Conservation (phyloP, 2,797 vertebrate species). For the Aphelocoma californica region DNA sequence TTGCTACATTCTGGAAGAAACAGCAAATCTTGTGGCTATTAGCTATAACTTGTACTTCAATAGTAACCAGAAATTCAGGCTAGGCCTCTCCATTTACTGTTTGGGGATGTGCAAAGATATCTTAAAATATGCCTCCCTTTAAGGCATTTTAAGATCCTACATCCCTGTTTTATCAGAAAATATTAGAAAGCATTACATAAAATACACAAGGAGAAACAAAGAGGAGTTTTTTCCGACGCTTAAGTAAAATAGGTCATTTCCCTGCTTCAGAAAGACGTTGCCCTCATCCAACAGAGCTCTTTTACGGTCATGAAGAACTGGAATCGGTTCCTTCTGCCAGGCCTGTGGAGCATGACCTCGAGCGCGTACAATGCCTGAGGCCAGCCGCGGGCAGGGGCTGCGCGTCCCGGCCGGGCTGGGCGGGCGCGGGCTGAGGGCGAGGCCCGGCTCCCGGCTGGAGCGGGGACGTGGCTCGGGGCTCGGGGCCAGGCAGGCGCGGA, state of each 20-base stretch:
- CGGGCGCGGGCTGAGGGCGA: rapidly evolving
- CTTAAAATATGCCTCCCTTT: background rate
- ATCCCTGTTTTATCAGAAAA: background rate
- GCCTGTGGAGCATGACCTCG: rapidly evolving
- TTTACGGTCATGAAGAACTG: background rate
- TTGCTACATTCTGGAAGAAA: background rate
- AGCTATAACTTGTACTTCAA: background rate
- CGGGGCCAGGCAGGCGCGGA: background rate
- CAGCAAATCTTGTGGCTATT: background rate
- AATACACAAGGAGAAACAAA: background rate
- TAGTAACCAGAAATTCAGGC: background rate
- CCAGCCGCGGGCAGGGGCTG: background rate
- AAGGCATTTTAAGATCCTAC: background rate
- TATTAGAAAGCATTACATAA: background rate
- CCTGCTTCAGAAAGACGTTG: background rate
- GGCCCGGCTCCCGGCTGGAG: rapidly evolving
- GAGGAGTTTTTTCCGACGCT: background rate
- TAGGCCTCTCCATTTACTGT: background rate
- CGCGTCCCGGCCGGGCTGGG: background rate
- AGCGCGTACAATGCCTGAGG: background rate
- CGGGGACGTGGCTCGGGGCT: background rate
- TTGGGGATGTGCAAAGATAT: rapidly evolving
- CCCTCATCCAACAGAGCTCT: background rate
- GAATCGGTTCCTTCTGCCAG: background rate
- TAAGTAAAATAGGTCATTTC: too few species aligned